Evolutionary conservation across 2,888 invertebrate species (phyloP).

Genomic region (Drosophila ustulata): DNA sequence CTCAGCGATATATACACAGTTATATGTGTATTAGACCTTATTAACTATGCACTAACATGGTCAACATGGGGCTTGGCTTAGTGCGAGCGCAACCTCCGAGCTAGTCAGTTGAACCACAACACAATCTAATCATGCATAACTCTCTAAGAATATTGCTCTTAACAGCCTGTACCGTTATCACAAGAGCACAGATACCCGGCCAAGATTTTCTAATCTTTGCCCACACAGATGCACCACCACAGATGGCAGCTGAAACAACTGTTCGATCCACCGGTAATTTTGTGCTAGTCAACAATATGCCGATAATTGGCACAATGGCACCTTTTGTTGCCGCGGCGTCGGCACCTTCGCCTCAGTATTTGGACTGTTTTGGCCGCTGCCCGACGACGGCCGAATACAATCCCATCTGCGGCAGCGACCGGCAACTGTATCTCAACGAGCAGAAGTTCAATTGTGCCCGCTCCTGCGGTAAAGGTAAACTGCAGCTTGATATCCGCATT

Average conservation of each 20-base stretch:
- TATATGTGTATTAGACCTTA: conserved; percentile 5
- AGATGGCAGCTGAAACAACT: neutral
- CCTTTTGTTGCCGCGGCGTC: conserved; percentile 63
- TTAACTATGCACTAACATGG: conserved; percentile 13
- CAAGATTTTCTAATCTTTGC: conserved; percentile 59
- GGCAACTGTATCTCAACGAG: conserved; percentile 79
- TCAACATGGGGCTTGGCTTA: conserved; percentile 12
- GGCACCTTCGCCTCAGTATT: conserved; percentile 67
- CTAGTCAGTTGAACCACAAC: conserved; percentile 8
- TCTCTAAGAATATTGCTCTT: conserved; percentile 12
- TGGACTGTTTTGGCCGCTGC: conserved; percentile 79
- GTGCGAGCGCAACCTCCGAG: conserved; percentile 28
- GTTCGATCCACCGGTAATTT: conserved; percentile 25
- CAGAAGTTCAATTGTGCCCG: conserved; percentile 83
- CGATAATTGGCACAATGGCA: conserved; percentile 58
- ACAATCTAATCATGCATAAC: conserved; percentile 34
- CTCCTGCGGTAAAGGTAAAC: conserved; percentile 83
- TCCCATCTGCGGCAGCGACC: conserved; percentile 83
- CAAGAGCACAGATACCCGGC: conserved; percentile 13
- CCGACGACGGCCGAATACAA: conserved; percentile 83
- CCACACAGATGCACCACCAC: conserved; percentile 25
- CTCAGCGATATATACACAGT: conserved; percentile 2
- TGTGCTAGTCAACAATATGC: conserved; percentile 77
- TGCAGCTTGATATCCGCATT: neutral
- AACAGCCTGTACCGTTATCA: conserved; percentile 22